Evolutionary conservation across 2,113 vertebrate genomes (phyloP), one percentile per base, ranked within the genome.

Genomic region (Nothoprocta pentlandii): DNA sequence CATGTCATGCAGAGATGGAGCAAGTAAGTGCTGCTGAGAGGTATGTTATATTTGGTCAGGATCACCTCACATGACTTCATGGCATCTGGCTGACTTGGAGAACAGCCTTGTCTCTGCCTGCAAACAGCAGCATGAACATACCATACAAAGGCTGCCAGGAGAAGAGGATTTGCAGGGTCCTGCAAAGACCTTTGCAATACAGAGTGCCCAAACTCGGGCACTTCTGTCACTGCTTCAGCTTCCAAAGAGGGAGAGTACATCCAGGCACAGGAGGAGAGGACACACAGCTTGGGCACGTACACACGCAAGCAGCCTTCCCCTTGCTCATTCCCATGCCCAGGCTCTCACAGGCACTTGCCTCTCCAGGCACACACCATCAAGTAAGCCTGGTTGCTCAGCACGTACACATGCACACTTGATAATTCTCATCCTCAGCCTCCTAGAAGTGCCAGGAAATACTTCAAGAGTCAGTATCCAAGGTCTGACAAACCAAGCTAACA

Each of bases 31-130:
- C 87, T 61, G 78, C 85, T 80, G 87, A 85, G 74, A 85, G 85
- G 16, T 80, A 86, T 95, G 87, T 74, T 80, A 11, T 82, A 3
- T 92, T 87, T 70, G 85, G 92, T 91, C 54, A 62, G 90, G 54
- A 85, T 96, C 90, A 83, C 92, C 92, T 90, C 95, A 6, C 54
- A 61, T 90, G 95, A 90, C 93, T 92, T 39, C 7, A 0, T 53
- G 87, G 94, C 90, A 95, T 92, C 87, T 94, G 90, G 87, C 78
- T 95, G 90, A n/a, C 76, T 92, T 86, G 93, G 95, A 96, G 90
- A 67, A 54, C 79, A 90, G 94, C 93, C 85, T 32, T 2, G 78
- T 67, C 66, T 80, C 67, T 2, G 16, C 53, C 78, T 41, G 70
- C 0, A 1, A 89, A 44, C 68, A 81, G 94, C 81, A 73, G 87